Conservation (phyloP, 2,888 invertebrate species). For the Lissonota sp. region DNA sequence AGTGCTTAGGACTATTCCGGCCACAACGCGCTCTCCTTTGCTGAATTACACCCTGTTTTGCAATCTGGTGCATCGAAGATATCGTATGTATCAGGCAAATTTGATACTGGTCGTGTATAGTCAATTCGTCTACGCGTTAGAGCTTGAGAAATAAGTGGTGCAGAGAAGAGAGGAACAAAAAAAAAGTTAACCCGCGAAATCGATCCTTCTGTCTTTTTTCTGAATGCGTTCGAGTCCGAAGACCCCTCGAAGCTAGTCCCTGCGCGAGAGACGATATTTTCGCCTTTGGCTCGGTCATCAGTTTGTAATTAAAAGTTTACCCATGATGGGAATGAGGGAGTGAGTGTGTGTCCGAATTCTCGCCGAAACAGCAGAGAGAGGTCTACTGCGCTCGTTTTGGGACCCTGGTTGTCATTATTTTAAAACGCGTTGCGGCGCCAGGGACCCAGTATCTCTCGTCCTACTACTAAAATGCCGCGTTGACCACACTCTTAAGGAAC, state of each 20-base stretch:
- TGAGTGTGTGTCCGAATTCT: slow-evolving; percentile 57
- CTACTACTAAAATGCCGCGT: slow-evolving; percentile 76
- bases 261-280: slow-evolving; percentile 81
- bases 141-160: slow-evolving; percentile 16
- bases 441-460: slow-evolving; percentile 81
- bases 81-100: slow-evolving; percentile 13
- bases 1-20: slow-evolving; percentile 38
- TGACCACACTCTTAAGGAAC: slow-evolving; percentile 66
- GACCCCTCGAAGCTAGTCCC: slow-evolving; percentile 55
- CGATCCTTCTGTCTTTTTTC: slow-evolving; percentile 65
- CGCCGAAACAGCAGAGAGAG: slow-evolving; percentile 48
- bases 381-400: slow-evolving; percentile 63
- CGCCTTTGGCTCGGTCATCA: slow-evolving; percentile 82
- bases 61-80: slow-evolving; percentile 42
- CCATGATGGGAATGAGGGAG: slow-evolving; percentile 75
- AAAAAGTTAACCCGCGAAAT: slow-evolving; percentile 64
- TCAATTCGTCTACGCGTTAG: slow-evolving; percentile 1
- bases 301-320: slow-evolving; percentile 83
- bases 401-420: slow-evolving; percentile 81
- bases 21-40: not conserved
- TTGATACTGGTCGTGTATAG: slow-evolving; percentile 25
- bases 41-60: slow-evolving; percentile 38
- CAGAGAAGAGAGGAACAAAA: slow-evolving; percentile 7
- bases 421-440: slow-evolving; percentile 82
- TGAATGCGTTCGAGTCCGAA: slow-evolving; percentile 65